Base-by-base conservation (phyloP, 2,888 invertebrate genomes). In the Beris morrisii region DNA sequence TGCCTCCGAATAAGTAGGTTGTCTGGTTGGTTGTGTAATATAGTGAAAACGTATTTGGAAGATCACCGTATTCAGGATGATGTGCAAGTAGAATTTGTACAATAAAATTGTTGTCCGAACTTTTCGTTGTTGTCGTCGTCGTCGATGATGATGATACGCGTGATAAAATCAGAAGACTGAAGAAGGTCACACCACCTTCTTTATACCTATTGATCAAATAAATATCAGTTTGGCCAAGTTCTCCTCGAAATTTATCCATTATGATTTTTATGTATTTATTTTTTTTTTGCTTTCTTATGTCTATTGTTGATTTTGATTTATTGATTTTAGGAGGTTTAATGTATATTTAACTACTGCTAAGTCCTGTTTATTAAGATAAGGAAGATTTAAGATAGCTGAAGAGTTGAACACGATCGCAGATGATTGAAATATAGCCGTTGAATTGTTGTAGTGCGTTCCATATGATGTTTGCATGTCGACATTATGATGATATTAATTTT, bases 131-230 rank as follows among this genome's bases (percentile, higher is more conserved):
- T 48, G 48, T 48, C n/a, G 48, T 38, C 38, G 38, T 28, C 12
- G 28, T 13, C 30, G 28, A 9, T 53, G 22, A 9, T 53, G 53
- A 53, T 53, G n/a, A 13, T 15, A 53, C 2, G 53, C 5, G 22
- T 15, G 48, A 12, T 48, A 48, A 5, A 22, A 48, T n/a, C 30
- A 22, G 53, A 15, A 30, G 53, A 30, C 6, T 12, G 12, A 28
- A 1, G 53, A 28, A 13, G 28, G 12, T 28, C 22, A 61, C 61
- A 53, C 31, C 50, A 57, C 58, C 48, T 50, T 69, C 64, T 67
- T 70, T 68, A 63, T 38, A 70, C 64, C 69, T 69, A 70, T 53
- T 70, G 70, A 71, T 70, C 71, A 71, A 71, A 70, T 70, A 71
- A 71, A 70, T 67, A 70, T 70, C 65, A 70, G 69, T 70, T 69